Evolutionary conservation across 1,140 invertebrate genomes (phyloP), one percentile per base, ranked within the genome.

Genomic region (Sarcophaga peregrina): DNA sequence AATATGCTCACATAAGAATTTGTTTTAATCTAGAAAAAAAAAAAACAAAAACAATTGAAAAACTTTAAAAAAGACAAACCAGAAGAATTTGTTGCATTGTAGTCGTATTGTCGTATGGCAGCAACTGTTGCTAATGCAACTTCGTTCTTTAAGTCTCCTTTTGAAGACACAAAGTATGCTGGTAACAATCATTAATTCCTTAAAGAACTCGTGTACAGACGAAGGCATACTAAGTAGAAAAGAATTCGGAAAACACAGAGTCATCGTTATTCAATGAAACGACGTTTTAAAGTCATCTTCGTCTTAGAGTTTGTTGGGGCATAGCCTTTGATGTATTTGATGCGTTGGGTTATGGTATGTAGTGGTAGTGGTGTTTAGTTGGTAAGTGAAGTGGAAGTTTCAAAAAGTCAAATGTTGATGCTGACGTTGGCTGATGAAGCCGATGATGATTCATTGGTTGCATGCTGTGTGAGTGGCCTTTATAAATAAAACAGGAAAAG

Each of bases 381-480:
- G 25, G 25, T 37, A 37, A 37, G 25, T 37, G 20, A 17, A 8
- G 62, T 20, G 20, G 62, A 68, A 68, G n/a, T 68, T 25, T 68
- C 25, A 37, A 20, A 25, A 9, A 25, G n/a, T 25, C 20, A 68
- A 68, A 68, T 68, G 13, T n/a, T n/a, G 62, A 25, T 68, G 58
- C 25, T 37, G 25, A 37, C 25, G 25, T n/a, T 2, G 25, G 25
- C 1, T 37, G 25, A 37, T 37, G 25, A 37, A 37, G 25, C 25
- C 25, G 25, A 17, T 68, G 62, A 68, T 58, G 62, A 68, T 68
- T 68, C 62, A 68, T n/a, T 68, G 62, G 54, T n/a, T 11, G 54
- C 54, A n/a, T 62, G 62, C n/a, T 68, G 9, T 9, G 17, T 68
- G n/a, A 17, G 17, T 68, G 54, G 62, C 62, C 62, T 68, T 68